These are phyloP conservation scores for Agonopterix heracliana DNA, from an alignment of 2,888 invertebrate genomes.

Conservation along the genomic window DNA sequence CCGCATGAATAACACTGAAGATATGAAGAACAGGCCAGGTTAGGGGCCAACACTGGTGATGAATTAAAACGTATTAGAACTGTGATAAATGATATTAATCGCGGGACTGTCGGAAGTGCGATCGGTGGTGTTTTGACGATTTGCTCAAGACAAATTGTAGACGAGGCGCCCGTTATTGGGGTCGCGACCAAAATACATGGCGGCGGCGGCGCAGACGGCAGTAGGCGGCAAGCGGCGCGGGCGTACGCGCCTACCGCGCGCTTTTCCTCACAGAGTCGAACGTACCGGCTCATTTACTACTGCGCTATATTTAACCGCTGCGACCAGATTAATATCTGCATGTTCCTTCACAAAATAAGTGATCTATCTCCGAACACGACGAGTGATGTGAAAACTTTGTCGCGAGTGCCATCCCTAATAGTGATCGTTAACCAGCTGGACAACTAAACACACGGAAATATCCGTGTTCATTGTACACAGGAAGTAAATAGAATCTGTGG, in stretches of 20 bases:
- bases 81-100: conserved; percentile 30
- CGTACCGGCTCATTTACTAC: conserved; percentile 61
- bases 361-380: conserved; percentile 36
- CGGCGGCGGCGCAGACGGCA: conserved; percentile 58
- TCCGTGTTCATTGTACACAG: conserved; percentile 28
- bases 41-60: too few relatives aligned
- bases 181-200: conserved; percentile 73
- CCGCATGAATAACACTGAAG: too few relatives aligned
- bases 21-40: too few relatives aligned
- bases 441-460: conserved; percentile 33
- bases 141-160: conserved; percentile 68
- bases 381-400: conserved; percentile 56
- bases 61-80: too few relatives aligned
- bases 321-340: conserved; percentile 65
- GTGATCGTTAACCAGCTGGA: conserved; percentile 38
- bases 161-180: conserved; percentile 69
- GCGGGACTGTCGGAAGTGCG: conserved; percentile 55
- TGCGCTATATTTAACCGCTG: conserved; percentile 71
- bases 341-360: conserved; percentile 60
- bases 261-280: conserved; percentile 48
- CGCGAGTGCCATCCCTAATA: conserved; percentile 35
- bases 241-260: conserved; percentile 69
- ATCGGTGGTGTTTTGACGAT: conserved; percentile 62
- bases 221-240: conserved; percentile 71
- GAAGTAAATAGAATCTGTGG: conserved; percentile 50